phyloP scores from a whole-genome alignment of 1,140 invertebrate species.

The Drosophila persimilis region DNA sequence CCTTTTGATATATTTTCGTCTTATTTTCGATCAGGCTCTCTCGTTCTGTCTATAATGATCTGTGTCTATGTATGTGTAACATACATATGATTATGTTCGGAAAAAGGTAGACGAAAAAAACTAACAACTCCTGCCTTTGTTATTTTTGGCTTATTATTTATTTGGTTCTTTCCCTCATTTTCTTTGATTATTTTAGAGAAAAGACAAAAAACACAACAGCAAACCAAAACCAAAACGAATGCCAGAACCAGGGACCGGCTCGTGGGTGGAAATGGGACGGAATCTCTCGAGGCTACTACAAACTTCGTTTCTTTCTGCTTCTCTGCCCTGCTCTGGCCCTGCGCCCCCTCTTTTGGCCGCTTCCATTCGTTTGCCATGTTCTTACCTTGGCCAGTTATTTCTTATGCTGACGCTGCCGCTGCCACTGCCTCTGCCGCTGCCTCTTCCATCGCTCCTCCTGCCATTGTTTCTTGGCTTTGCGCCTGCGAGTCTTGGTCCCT shows the following conservation, averaged over 20 bases:
- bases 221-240: constrained; percentile 38
- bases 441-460: too few species aligned
- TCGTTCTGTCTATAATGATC: too few species aligned
- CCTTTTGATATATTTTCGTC: too few species aligned
- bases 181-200: constrained; percentile 68
- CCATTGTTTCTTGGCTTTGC: constrained; percentile 60
- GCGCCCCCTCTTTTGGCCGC: not conserved
- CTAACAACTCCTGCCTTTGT: constrained; percentile 7
- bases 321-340: constrained; percentile 7
- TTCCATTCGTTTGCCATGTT: too few species aligned
- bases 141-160: constrained; percentile 68
- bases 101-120: constrained; percentile 3
- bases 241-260: constrained; percentile 22
- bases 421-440: too few species aligned
- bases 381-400: constrained; percentile 71
- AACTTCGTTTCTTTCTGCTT: constrained; percentile 49
- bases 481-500: constrained; percentile 42
- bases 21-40: too few species aligned
- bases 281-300: constrained; percentile 80
- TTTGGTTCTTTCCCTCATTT: constrained; percentile 57
- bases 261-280: constrained; percentile 18
- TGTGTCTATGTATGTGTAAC: too few species aligned
- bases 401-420: constrained; percentile 55
- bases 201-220: constrained; percentile 39
- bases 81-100: constrained; percentile 8